Evolutionary conservation across 23 tunicate genomes (phyloP).

Genomic region (Aplidium turbinatum): DNA sequence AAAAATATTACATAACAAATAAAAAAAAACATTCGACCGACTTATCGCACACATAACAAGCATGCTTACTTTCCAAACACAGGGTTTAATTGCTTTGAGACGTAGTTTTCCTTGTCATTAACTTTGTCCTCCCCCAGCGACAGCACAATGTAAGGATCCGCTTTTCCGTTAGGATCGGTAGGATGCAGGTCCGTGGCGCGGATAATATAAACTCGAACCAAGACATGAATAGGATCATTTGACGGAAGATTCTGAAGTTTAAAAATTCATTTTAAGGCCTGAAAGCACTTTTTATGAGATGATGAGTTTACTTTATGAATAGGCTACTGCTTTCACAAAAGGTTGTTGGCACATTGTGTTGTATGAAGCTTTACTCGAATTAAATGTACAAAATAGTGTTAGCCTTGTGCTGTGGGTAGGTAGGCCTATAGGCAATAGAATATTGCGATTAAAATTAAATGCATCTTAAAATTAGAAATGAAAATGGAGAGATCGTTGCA

Average conservation of each 20-base stretch:
- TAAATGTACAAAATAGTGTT: no score
- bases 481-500: no score
- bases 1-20: no score
- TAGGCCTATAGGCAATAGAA: no score
- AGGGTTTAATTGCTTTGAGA: conserved; percentile 89
- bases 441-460: no score
- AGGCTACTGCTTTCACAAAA: no score
- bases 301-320: no score
- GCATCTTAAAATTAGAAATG: no score
- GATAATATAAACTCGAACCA: conserved; percentile 78
- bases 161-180: conserved; percentile 91
- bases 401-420: no score
- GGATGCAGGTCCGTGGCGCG: conserved; percentile 91
- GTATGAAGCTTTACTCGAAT: no score
- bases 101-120: conserved; percentile 85
- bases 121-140: conserved; percentile 61
- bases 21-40: background rate
- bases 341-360: no score
- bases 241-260: conserved; percentile 65
- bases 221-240: conserved; percentile 72
- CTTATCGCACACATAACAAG: background rate
- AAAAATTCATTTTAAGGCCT: background rate
- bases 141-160: conserved; percentile 80
- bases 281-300: no score
- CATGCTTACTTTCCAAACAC: conserved; percentile 80